These are phyloP conservation scores for Typhlichthys subterraneus DNA, from an alignment of 2,797 vertebrate species.

Conservation along the genomic window DNA sequence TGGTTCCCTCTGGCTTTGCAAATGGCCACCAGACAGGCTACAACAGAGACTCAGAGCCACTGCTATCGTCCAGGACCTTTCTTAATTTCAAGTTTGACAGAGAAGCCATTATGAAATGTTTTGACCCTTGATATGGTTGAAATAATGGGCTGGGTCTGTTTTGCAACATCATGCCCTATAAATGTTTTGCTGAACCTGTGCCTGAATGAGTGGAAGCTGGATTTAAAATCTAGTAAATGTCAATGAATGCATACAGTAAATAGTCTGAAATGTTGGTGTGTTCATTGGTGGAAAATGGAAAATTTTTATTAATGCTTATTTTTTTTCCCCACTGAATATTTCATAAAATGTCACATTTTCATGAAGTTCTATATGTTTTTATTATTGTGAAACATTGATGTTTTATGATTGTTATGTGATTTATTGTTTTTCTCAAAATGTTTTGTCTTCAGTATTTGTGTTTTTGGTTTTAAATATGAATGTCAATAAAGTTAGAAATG, in stretches of 20 bases:
- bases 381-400: conserved; percentile 3
- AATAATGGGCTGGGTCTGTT: conserved; percentile 36
- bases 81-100: conserved; percentile 93
- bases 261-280: too few species aligned
- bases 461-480: conserved; percentile 43
- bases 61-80: conserved; percentile 89
- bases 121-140: conserved; percentile 75
- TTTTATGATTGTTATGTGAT: conserved; percentile 5
- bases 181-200: conserved; percentile 7
- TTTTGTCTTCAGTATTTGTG: conserved; percentile 7
- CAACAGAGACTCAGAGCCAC: conserved; percentile 77
- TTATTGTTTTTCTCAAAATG: conserved; percentile 14
- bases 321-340: not conserved
- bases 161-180: not conserved
- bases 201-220: too few species aligned
- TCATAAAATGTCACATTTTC: not conserved
- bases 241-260: not conserved
- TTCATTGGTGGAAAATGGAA: too few species aligned
- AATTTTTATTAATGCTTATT: too few species aligned
- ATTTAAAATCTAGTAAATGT: not conserved
- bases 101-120: conserved; percentile 95
- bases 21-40: conserved; percentile 68
- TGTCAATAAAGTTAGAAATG: conserved; percentile 41
- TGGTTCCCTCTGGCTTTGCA: conserved; percentile 63
- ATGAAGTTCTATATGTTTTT: conserved; percentile 3